Percentiles rank a stretch among this genome's conserved stretches.
Evolutionary conservation across 2,113 vertebrate genomes (phyloP).

Genomic region (Gallinago media): DNA sequence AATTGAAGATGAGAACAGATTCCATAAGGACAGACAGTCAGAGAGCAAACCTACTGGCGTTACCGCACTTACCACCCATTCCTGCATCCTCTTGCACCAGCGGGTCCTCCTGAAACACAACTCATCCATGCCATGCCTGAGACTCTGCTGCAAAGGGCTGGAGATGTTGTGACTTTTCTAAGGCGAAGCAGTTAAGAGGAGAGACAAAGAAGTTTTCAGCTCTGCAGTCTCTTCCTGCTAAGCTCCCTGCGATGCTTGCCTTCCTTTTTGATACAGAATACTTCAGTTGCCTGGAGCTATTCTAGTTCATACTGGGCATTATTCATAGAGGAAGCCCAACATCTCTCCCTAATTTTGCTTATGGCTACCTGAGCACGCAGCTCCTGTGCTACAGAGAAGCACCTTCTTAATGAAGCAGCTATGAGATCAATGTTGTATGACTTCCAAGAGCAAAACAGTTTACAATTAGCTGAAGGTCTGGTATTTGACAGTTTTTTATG

Average conservation of each 20-base stretch:
- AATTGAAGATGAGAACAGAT: neutral
- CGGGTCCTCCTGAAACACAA: conserved; percentile 17
- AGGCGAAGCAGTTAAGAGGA: neutral
- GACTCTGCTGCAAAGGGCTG: neutral
- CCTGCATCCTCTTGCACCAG: conserved; percentile 15
- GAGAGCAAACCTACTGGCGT: conserved; percentile 20
- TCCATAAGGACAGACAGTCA: conserved; percentile 34
- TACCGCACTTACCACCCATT: neutral
- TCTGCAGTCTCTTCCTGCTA: conserved; percentile 30
- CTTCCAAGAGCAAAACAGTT: conserved; percentile 60
- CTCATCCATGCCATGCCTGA: neutral
- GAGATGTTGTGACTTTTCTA: conserved; percentile 2
- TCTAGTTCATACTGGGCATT: conserved; percentile 44
- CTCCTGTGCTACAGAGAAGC: conserved; percentile 1
- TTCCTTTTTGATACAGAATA: conserved; percentile 48
- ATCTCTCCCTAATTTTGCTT: conserved; percentile 36
- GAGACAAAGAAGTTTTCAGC: conserved; percentile 13
- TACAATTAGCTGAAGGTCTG: conserved; percentile 70
- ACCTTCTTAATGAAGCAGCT: conserved; percentile 46
- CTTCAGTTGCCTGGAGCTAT: conserved; percentile 52
- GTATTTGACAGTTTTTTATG: conserved; percentile 72
- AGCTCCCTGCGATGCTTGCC: conserved; percentile 26
- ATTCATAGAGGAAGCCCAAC: conserved; percentile 28
- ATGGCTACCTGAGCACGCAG: conserved; percentile 37
- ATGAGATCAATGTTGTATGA: conserved; percentile 66